These are phyloP conservation scores for Drepana arcuata DNA, from an alignment of 1,140 invertebrate genomes.

Conservation along the genomic window DNA sequence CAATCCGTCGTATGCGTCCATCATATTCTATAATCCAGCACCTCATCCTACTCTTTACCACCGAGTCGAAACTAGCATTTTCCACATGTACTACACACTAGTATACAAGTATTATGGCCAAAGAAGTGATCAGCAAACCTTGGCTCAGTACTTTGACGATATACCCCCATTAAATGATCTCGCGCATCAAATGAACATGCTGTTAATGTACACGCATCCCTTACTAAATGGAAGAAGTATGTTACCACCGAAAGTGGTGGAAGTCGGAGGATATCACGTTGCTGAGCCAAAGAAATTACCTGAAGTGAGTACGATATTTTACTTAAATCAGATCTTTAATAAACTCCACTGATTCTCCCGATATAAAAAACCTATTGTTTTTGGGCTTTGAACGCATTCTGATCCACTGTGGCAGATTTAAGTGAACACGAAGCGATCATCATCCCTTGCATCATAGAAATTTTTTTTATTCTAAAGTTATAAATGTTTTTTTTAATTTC, in stretches of 20 bases:
- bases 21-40: conserved; percentile 62
- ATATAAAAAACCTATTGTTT: too few species aligned
- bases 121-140: conserved; percentile 35
- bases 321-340: too few species aligned
- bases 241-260: conserved; percentile 74
- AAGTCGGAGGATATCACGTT: conserved; percentile 79
- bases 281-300: conserved; percentile 70
- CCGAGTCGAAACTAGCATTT: conserved; percentile 36
- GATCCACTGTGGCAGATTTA: too few species aligned
- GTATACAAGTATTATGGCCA: conserved; percentile 39
- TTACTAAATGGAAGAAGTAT: conserved; percentile 72
- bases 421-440: too few species aligned
- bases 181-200: conserved; percentile 71
- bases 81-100: conserved; percentile 29
- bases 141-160: conserved; percentile 71
- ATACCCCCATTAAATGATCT: conserved; percentile 74
- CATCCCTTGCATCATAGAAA: too few species aligned
- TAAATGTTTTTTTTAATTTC: too few species aligned
- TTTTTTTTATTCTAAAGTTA: too few species aligned
- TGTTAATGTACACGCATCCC: conserved; percentile 77
- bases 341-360: too few species aligned
- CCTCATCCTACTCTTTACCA: conserved; percentile 71
- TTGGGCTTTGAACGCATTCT: too few species aligned
- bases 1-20: conserved; percentile 72
- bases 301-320: conserved; percentile 59